Evolutionary conservation across 2,113 vertebrate species (phyloP), one percentile per base, ranked within the genome.

Genomic region (Stegostoma tigrinum): DNA sequence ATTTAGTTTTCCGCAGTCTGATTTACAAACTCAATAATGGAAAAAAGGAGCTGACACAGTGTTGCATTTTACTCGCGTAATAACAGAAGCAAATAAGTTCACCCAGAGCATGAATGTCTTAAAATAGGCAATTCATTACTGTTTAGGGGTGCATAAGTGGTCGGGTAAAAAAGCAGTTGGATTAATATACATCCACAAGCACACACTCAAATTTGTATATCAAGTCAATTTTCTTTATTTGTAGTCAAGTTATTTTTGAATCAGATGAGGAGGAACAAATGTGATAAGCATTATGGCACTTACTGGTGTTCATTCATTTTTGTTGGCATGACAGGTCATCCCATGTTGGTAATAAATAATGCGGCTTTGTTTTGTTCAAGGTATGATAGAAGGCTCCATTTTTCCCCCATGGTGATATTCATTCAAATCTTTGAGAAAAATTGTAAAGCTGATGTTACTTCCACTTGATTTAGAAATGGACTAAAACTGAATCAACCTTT

Each of bases 301-400:
- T 52, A 4, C 48, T 72, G 38, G 48, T 95, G 52, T 70, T 95
- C 42, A 95, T 48, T 30, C 12, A 70, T 75, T 72, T 95, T 48
- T 72, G 68, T 48, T 95, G 68, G 68, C 67, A 45, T 72, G 94
- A 52, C 67, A 72, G 42, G 68, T 95, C 52, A 61, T 48, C 34
- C 38, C 19, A 30, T 72, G 48, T 52, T 75, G 68, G 94, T 52
- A 95, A 75, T 52, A 95, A 70, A 72, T 95, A 72, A 15, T 27
- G 42, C 75, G 67, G 45, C 45, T 72, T 72, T 75, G 45, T 75
- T 52, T 95, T 93, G 89, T 64, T 27, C 48, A 48, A 24, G 48
- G 42, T 21, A 72, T 95, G 42, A 95, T 95, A 95, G 72, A 95
- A 34, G 52, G 27, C 94, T 95, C 67, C 14, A 24, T 95, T 24